Evolutionary conservation across 2,113 vertebrate species (phyloP).

Genomic region (Poecile atricapillus): DNA sequence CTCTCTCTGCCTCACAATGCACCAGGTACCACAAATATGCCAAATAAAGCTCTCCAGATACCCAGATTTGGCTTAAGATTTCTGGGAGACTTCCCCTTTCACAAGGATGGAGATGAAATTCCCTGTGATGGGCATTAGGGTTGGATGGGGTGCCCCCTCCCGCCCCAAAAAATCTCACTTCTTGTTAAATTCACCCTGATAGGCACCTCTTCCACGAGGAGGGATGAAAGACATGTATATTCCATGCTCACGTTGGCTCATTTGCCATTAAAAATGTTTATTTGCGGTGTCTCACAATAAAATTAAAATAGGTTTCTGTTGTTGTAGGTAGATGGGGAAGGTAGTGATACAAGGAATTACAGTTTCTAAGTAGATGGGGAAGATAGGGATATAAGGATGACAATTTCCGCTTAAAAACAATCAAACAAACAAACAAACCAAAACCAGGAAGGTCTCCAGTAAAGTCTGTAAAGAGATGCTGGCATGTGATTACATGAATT

Average conservation of each 20-base stretch:
- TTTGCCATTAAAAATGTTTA: neutral
- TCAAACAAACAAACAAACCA: no score
- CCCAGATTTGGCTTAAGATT: neutral
- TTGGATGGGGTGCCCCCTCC: neutral
- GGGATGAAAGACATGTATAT: neutral
- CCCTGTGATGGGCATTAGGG: neutral
- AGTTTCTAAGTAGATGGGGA: neutral
- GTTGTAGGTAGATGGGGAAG: neutral
- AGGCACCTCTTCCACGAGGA: neutral
- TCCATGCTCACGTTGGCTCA: neutral
- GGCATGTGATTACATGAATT: neutral
- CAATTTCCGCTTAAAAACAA: neutral
- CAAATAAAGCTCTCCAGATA: neutral
- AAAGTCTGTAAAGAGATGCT: neutral
- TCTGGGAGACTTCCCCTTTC: neutral
- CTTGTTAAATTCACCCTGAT: neutral
- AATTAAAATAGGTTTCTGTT: neutral
- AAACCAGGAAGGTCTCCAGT: neutral
- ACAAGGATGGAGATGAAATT: neutral
- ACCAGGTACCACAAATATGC: fast-evolving
- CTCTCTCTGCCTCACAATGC: neutral
- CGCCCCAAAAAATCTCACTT: neutral
- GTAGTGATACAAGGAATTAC: neutral
- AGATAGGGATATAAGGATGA: neutral
- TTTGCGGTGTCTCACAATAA: neutral